Conservation (phyloP, 2,888 invertebrate species). For the Globia sparganii region DNA sequence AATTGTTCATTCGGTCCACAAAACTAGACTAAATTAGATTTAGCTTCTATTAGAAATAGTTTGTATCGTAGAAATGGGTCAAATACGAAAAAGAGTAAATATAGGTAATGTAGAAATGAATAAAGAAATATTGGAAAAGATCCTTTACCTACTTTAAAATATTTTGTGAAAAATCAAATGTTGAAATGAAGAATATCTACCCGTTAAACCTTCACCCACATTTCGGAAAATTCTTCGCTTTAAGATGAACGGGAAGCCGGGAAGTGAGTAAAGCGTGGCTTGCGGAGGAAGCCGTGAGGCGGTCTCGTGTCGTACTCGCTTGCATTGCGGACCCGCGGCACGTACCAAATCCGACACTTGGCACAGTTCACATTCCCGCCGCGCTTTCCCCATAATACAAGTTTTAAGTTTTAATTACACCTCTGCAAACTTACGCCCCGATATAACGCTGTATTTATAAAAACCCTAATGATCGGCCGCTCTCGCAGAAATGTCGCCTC, state of each 20-base stretch:
- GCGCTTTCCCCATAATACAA: slow-evolving; percentile 82
- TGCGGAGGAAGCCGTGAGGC: slow-evolving; percentile 34
- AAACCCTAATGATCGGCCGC: slow-evolving; percentile 69
- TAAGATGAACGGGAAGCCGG: slow-evolving; percentile 72
- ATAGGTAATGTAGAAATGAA: neutral
- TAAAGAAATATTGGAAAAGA: slow-evolving; percentile 30
- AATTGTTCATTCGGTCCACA: neutral
- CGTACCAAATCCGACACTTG: slow-evolving; percentile 88
- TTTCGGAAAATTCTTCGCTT: slow-evolving; percentile 67
- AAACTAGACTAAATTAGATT: slow-evolving; percentile 4
- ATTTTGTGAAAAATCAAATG: slow-evolving; percentile 41
- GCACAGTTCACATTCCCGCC: slow-evolving; percentile 83
- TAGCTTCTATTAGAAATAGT: neutral
- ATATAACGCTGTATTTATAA: slow-evolving; percentile 69
- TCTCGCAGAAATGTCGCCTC: slow-evolving; percentile 58
- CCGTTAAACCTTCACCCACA: slow-evolving; percentile 53
- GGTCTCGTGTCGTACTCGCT: slow-evolving; percentile 65
- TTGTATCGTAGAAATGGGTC: neutral
- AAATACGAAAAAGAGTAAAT: slow-evolving; percentile 13
- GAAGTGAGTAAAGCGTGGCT: slow-evolving; percentile 63
- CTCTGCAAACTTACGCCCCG: slow-evolving; percentile 75
- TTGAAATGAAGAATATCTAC: slow-evolving; percentile 30
- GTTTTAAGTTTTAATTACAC: slow-evolving; percentile 89
- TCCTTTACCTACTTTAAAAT: slow-evolving; percentile 13
- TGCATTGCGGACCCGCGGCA: slow-evolving; percentile 83